Evolutionary conservation across 1,140 invertebrate genomes (phyloP).

Genomic region (Cyphomyrmex costatus): DNA sequence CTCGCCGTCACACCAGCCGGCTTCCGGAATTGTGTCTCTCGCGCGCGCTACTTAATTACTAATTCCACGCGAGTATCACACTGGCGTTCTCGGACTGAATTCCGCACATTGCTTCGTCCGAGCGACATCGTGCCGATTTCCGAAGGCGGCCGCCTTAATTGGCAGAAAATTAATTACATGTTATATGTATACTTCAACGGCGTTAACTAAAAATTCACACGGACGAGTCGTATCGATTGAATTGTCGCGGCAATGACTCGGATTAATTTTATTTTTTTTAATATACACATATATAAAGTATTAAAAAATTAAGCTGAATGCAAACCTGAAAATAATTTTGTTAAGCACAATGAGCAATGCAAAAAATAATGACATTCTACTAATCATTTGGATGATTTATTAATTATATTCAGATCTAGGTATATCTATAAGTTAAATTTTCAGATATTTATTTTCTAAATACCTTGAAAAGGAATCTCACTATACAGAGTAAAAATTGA

Average conservation of each 20-base stretch:
- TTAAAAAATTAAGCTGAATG: background rate
- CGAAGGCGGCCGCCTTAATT: constrained; percentile 50
- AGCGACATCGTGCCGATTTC: constrained; percentile 19
- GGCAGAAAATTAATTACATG: constrained; percentile 55
- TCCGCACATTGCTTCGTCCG: constrained; percentile 41
- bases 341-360: too few relatives aligned
- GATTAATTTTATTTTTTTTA: background rate
- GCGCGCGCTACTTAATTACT: constrained; percentile 72
- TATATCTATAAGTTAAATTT: too few relatives aligned
- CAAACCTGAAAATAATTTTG: too few relatives aligned
- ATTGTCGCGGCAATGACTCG: background rate
- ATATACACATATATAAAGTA: background rate
- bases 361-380: too few relatives aligned
- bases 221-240: background rate
- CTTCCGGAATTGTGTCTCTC: constrained; percentile 71
- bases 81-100: constrained; percentile 57
- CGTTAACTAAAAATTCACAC: background rate
- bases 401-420: too few relatives aligned
- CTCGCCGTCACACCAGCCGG: constrained; percentile 67
- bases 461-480: too few relatives aligned
- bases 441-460: too few relatives aligned
- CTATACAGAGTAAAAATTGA: too few relatives aligned
- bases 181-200: background rate
- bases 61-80: constrained; percentile 73
- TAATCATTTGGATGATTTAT: too few relatives aligned